Percentiles rank a stretch among this genome's conserved stretches.
phyloP scores from a whole-genome alignment of 35 echinoderm and acorn worm genomes.

The Apostichopus californicus region DNA sequence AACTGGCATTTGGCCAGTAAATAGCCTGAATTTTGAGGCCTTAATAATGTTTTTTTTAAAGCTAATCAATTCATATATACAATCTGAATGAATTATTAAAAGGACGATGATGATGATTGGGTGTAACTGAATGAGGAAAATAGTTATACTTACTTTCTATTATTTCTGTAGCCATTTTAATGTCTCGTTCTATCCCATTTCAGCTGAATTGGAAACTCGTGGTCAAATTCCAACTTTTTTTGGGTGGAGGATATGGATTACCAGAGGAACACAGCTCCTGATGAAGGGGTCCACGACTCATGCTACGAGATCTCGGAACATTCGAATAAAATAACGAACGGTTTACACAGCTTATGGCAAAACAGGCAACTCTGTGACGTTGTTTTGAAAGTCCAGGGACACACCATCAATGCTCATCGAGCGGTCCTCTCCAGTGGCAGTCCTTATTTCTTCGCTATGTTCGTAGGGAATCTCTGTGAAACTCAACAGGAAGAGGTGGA shows the following conservation, averaged over 20 bases:
- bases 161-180: too few species aligned
- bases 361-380: conserved; percentile 83
- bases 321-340: conserved; percentile 58
- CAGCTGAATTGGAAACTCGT: too few species aligned
- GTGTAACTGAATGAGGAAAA: too few species aligned
- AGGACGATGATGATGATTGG: too few species aligned
- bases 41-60: too few species aligned
- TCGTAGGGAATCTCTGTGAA: conserved; percentile 87
- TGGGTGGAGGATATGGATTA: background rate
- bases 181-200: too few species aligned
- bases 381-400: conserved; percentile 63
- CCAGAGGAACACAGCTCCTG: background rate
- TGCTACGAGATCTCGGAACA: conserved; percentile 67
- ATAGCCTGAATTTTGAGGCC: too few species aligned
- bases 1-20: too few species aligned
- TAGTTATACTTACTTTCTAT: too few species aligned
- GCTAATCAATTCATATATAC: too few species aligned
- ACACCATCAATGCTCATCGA: conserved; percentile 76
- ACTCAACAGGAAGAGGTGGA: conserved; percentile 90
- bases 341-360: conserved; percentile 57
- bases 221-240: too few species aligned
- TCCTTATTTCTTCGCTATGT: conserved; percentile 96
- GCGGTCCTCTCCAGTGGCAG: conserved; percentile 82
- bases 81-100: too few species aligned
- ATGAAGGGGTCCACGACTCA: conserved; percentile 8